phyloP scores from a whole-genome alignment of 2,888 invertebrate genomes.

The Dicyrtoma fusca region DNA sequence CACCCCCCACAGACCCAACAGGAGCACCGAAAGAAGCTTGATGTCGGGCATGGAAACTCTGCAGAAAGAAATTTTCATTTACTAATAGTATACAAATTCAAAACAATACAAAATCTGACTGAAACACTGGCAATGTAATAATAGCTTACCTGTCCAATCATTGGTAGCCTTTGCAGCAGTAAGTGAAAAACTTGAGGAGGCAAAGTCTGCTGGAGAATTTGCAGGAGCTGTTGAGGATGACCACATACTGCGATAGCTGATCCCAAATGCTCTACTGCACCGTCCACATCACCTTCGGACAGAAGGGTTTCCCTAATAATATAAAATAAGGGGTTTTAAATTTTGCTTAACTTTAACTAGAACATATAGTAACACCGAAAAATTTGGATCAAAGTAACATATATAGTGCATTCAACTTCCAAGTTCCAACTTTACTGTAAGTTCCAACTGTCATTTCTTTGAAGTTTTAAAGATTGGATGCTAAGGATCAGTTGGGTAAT shows the following conservation, averaged over 20 bases:
- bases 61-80: background rate
- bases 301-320: constrained; percentile 63
- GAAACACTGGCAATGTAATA: background rate
- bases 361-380: too few relatives aligned
- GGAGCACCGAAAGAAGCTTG: constrained; percentile 51
- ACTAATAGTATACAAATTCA: background rate
- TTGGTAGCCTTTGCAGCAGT: constrained; percentile 79
- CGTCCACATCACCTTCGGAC: constrained; percentile 82
- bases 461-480: too few relatives aligned
- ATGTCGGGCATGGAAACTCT: constrained; percentile 53
- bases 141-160: constrained; percentile 56
- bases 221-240: constrained; percentile 85
- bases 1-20: constrained; percentile 31
- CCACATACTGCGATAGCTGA: constrained; percentile 98
- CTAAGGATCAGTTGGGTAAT: too few relatives aligned
- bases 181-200: constrained; percentile 93
- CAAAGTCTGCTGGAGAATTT: constrained; percentile 90
- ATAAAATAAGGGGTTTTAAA: background rate
- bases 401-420: too few relatives aligned
- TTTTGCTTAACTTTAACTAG: too few relatives aligned
- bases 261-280: constrained; percentile 92
- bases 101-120: background rate
- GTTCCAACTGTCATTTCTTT: constrained; percentile 70
- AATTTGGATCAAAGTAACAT: too few relatives aligned
- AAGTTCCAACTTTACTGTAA: constrained; percentile 76